Base-by-base conservation (phyloP, 2,888 invertebrate species). In the Nomada lathburiana region DNA sequence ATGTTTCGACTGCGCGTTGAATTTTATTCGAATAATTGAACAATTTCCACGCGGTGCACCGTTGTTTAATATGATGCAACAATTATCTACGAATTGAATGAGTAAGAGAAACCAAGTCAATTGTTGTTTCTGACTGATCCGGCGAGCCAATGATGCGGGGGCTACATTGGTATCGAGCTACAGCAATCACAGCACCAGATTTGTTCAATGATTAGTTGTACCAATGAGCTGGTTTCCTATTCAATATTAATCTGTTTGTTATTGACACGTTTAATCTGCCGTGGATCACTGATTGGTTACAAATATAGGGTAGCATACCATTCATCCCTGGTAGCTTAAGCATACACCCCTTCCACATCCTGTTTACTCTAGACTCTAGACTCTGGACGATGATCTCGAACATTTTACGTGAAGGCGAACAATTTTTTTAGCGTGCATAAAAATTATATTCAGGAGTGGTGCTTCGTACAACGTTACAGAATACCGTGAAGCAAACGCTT, bases 161-260 rank as follows among this genome's bases (percentile, higher is more conserved):
- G 36, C 60, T 36, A n/a, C 26, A 70, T 60, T 53, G 42, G 13
- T 53, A 63, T 72, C 42, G n/a, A 60, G 20, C 23, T 50, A n/a
- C 2, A 13, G 36, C 50, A 50, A 67, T 74, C 59, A 59, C 47
- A n/a, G 23, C 5, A 11, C 23, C 23, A 67, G 59, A 74, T 74
- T 59, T 67, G 65, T 74, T 74, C 60, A 74, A 60, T 42, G 59
- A 74, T 74, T 74, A 67, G 59, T 42, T 59, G 36, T 18, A 23
- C 11, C 62, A 62, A 50, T 47, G 68, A 68, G n/a, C 36, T 11
- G 53, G 42, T 36, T 26, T 47, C 47, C 53, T 26, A 47, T 36
- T 68, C 74, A 74, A 42, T 74, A 57, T 78, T 74, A 78, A 74
- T 74, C 74, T 62, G 55, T 68, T 74, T 74, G 74, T 74, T 78